These are phyloP conservation scores for Choristoneura fumiferana DNA, from an alignment of 1,140 invertebrate species.

Conservation along the genomic window DNA sequence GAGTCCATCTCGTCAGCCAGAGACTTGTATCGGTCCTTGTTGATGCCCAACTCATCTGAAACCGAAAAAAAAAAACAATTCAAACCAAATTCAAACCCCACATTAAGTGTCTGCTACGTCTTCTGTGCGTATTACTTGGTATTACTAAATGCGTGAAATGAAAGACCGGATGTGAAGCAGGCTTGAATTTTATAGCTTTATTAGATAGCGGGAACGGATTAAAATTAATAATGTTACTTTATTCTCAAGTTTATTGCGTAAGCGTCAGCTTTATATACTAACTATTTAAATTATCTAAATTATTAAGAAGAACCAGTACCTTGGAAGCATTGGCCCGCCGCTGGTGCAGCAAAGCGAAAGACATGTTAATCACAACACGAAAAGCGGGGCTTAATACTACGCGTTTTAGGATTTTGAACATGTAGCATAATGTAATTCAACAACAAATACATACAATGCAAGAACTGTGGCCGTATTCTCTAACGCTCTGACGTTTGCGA, in stretches of 20 bases:
- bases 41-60: conserved; percentile 97
- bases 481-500: too few relatives aligned
- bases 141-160: neutral
- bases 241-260: conserved; percentile 41
- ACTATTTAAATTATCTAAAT: conserved; percentile 7
- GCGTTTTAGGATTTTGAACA: neutral
- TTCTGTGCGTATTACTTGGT: too few relatives aligned
- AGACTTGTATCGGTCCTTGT: conserved; percentile 99
- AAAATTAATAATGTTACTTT: conserved; percentile 20
- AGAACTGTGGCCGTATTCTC: too few relatives aligned
- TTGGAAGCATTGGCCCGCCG: conserved; percentile 69
- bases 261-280: conserved; percentile 46
- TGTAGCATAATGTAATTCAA: neutral
- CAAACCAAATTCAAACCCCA: too few relatives aligned
- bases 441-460: neutral
- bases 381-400: conserved; percentile 59
- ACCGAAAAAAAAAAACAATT: conserved; percentile 3
- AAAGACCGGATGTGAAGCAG: neutral
- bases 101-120: neutral
- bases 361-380: conserved; percentile 70
- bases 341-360: conserved; percentile 73
- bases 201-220: conserved; percentile 25
- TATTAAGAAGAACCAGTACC: conserved; percentile 52
- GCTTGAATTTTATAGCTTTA: conserved; percentile 24
- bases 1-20: conserved; percentile 97